Percentiles rank a stretch among this genome's conserved stretches.
Conservation (phyloP, 2,113 vertebrate genomes). For the Glaucidium brasilianum region DNA sequence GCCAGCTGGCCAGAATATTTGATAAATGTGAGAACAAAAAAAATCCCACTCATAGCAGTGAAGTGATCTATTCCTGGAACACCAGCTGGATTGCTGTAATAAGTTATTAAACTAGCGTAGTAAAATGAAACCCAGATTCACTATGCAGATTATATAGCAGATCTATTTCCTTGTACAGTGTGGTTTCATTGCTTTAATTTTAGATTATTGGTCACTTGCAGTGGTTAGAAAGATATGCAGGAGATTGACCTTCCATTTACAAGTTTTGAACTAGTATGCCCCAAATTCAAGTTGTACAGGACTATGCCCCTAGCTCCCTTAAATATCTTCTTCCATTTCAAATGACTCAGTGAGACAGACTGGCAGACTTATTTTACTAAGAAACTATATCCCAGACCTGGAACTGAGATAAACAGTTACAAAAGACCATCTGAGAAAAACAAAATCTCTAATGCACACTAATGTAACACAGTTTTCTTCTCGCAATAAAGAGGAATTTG, state of each 20-base stretch:
- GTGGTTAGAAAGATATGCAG: neutral
- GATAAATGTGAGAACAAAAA: conserved; percentile 28
- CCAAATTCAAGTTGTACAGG: neutral
- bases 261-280: neutral
- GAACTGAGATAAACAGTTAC: neutral
- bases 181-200: neutral
- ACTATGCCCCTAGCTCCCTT: neutral
- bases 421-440: neutral
- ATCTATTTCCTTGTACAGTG: neutral
- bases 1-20: conserved; percentile 57
- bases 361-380: neutral
- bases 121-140: conserved; percentile 44
- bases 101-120: conserved; percentile 26
- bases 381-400: neutral
- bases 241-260: neutral
- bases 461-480: neutral
- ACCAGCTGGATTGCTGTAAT: conserved; percentile 45
- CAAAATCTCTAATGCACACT: neutral
- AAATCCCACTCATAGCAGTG: conserved; percentile 14
- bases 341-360: neutral
- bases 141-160: neutral
- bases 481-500: neutral
- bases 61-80: conserved; percentile 56
- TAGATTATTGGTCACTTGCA: neutral
- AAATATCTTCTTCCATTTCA: neutral